Base-by-base conservation (phyloP, 2,888 invertebrate species). In the Drosophila kokeensis region DNA sequence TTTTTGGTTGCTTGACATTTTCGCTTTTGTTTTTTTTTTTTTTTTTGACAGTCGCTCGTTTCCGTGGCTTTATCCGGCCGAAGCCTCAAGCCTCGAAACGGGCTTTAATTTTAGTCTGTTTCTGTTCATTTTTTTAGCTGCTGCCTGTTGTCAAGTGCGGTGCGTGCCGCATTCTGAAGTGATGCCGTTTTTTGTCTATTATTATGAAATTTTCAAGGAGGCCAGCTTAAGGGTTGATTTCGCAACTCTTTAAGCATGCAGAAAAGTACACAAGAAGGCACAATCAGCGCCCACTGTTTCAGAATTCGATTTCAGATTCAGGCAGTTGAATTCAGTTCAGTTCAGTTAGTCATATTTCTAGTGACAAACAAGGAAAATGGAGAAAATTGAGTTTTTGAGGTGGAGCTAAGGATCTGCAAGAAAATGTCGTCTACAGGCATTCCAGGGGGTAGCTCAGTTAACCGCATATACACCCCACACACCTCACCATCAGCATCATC, bases 401-500 rank as follows among this genome's bases (percentile, higher is more conserved):
- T 42, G 54, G 4, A 18, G 36, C 36, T n/a, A 24, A 8, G 24
- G 36, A 13, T 53, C 32, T 52, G 21, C 65, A 48, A 60, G 42
- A 59, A 80, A 83, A 77, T 86, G 89, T 91, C 89, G 89, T 90
- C 89, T 84, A 68, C 91, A 91, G 89, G 83, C 83, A 85, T 74
- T 63, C 61, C 54, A 67, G 58, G 62, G 80, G 59, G 62, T 55
- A 42, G 69, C 58, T 60, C 18, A 36, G 62, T 63, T 30, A 74
- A 65, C 59, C 73, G 53, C 67, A 66, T 54, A 45, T 2, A 36
- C 18, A 21, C 24, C n/a, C 6, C n/a, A 52, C 54, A 27, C 36
- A 38, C 38, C 55, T 38, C 38, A 38, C 45, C 27, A 58, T 65
- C 57, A 60, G 30, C 74, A 73, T 89, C 85, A 89, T 90, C 90